Percentiles rank a stretch among this genome's conserved stretches.
phyloP scores from a whole-genome alignment of 2,797 vertebrate genomes.

The Gymnodraco acuticeps region DNA sequence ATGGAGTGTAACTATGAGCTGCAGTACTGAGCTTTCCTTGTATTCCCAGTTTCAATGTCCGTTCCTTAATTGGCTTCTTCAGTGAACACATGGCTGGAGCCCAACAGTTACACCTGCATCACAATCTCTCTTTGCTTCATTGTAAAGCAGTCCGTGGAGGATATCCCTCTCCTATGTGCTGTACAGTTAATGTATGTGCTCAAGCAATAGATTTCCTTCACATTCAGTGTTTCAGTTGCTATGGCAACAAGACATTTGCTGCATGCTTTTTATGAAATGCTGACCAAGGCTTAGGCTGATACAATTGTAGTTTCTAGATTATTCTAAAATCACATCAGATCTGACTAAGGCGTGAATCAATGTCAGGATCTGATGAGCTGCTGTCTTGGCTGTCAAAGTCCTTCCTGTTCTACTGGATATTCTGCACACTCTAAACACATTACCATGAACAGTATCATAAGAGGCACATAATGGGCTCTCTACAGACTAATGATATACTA shows the following conservation, averaged over 20 bases:
- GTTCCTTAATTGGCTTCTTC: conserved; percentile 61
- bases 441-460: background rate
- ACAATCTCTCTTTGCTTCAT: conserved; percentile 29
- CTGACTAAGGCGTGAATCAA: conserved; percentile 21
- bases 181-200: conserved; percentile 44
- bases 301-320: conserved; percentile 29
- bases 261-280: conserved; percentile 42
- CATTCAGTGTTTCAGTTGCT: conserved; percentile 56
- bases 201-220: conserved; percentile 37
- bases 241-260: conserved; percentile 63
- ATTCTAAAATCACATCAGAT: conserved; percentile 30
- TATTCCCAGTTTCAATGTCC: conserved; percentile 49
- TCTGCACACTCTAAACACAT: background rate
- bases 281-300: conserved; percentile 35
- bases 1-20: conserved; percentile 31
- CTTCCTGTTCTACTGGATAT: background rate
- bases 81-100: conserved; percentile 37
- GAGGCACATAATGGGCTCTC: background rate
- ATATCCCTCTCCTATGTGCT: conserved; percentile 35
- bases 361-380: conserved; percentile 30
- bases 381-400: background rate
- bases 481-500: background rate
- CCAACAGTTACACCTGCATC: conserved; percentile 42
- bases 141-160: conserved; percentile 22
- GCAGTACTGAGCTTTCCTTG: conserved; percentile 28